Percentiles rank a stretch among this genome's conserved stretches.
Conservation (phyloP, 2,888 invertebrate species). For the Lingula anatina region DNA sequence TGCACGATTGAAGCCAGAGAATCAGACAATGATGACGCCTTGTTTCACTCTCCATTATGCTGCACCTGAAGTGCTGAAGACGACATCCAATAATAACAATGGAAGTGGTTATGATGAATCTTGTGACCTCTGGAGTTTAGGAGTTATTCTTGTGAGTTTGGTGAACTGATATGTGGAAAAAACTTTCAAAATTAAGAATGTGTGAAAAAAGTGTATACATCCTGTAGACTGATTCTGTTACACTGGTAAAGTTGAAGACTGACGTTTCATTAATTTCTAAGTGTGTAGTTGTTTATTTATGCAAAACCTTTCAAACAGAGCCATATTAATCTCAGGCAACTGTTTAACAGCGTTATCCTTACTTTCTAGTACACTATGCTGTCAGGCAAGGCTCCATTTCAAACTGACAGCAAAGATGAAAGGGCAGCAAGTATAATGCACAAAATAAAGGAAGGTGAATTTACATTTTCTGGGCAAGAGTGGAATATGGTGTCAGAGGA, state of each 20-base stretch:
- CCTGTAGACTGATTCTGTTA: neutral
- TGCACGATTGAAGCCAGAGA: constrained; percentile 66
- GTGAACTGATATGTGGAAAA: neutral
- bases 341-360: too few species aligned
- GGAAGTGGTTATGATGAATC: constrained; percentile 71
- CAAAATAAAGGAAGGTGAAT: constrained; percentile 72
- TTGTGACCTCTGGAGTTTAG: constrained; percentile 94
- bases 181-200: neutral
- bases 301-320: too few species aligned
- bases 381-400: constrained; percentile 84
- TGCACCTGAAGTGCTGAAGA: constrained; percentile 84
- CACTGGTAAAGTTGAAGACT: too few species aligned
- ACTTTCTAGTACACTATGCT: constrained; percentile 71
- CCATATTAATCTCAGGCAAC: neutral
- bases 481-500: constrained; percentile 71
- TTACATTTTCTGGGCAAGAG: constrained; percentile 67
- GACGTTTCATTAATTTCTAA: too few species aligned
- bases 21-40: constrained; percentile 62
- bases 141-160: constrained; percentile 74
- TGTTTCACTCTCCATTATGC: constrained; percentile 94
- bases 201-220: neutral
- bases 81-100: constrained; percentile 49
- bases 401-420: constrained; percentile 63
- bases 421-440: constrained; percentile 72
- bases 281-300: too few species aligned